Evolutionary conservation across 2,888 invertebrate genomes (phyloP).

Genomic region (Chydorus sphaericus): DNA sequence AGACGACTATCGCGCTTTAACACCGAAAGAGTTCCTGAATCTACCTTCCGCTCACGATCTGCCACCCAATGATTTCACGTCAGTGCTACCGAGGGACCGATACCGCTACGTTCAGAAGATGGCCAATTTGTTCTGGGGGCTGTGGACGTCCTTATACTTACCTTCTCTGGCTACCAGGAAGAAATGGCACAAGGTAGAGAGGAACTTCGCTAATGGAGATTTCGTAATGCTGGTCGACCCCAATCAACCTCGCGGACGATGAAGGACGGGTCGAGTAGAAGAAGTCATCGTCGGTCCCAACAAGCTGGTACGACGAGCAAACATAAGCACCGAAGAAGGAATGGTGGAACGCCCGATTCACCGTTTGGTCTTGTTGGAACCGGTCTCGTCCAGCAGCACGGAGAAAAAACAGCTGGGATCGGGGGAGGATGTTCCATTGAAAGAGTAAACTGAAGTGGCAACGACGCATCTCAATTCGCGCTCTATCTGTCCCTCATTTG

Average conservation of each 20-base stretch:
- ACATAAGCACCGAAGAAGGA: neutral
- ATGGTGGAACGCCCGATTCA: slow-evolving; percentile 1
- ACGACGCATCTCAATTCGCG: no score
- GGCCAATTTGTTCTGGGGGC: neutral
- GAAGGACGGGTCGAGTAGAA: neutral
- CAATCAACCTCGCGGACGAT: neutral
- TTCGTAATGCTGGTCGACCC: neutral
- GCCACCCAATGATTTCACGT: neutral
- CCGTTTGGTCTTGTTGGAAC: slow-evolving; percentile 1
- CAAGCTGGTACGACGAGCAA: neutral
- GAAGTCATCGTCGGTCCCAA: neutral
- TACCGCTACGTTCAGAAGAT: neutral
- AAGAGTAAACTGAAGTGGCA: neutral
- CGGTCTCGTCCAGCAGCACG: neutral
- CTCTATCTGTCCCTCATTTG: no score
- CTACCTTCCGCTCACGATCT: neutral
- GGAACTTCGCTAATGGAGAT: slow-evolving; percentile 1
- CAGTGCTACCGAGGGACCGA: neutral
- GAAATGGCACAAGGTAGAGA: neutral
- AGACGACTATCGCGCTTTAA: neutral
- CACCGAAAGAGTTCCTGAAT: slow-evolving; percentile 10
- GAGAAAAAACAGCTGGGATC: no score
- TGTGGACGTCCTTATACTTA: slow-evolving; percentile 1
- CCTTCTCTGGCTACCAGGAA: slow-evolving; percentile 2
- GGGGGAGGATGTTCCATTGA: neutral